These are phyloP conservation scores for Myopa testacea DNA, from an alignment of 2,888 invertebrate species.

Conservation along the genomic window DNA sequence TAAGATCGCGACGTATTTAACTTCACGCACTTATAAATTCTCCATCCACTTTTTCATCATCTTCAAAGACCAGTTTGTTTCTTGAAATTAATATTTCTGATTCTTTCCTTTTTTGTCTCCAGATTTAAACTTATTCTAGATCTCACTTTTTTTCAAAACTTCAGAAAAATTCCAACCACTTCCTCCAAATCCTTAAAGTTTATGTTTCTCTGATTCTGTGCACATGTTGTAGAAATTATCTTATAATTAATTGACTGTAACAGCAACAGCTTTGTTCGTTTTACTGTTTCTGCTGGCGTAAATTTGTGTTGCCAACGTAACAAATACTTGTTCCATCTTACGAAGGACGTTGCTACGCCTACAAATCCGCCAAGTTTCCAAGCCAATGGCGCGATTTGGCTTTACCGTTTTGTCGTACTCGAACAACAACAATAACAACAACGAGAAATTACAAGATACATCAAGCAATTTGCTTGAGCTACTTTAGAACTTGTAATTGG, in stretches of 20 bases:
- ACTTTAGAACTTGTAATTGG: constrained; percentile 57
- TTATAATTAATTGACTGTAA: constrained; percentile 17
- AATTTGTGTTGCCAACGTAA: constrained; percentile 24
- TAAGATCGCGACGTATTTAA: no score
- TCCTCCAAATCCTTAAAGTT: background rate
- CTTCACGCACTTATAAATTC: no score
- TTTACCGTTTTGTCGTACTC: background rate
- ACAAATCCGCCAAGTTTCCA: background rate
- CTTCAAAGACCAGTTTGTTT: no score
- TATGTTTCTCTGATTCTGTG: background rate
- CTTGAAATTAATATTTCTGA: no score
- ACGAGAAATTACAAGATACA: constrained; percentile 41
- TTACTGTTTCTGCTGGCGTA: constrained; percentile 22
- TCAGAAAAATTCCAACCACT: background rate
- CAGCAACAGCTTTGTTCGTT: background rate
- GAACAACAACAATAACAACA: constrained; percentile 26
- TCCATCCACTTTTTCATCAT: no score
- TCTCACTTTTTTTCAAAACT: no score
- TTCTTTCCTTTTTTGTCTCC: no score
- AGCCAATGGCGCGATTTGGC: background rate
- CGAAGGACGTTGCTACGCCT: background rate
- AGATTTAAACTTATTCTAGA: no score
- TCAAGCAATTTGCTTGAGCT: constrained; percentile 29
- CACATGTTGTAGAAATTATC: constrained; percentile 19
- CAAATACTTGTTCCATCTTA: constrained; percentile 2